Evolutionary conservation across 1,140 invertebrate species (phyloP), one percentile per base, ranked within the genome.

Genomic region (Caenorhabditis brenneri): DNA sequence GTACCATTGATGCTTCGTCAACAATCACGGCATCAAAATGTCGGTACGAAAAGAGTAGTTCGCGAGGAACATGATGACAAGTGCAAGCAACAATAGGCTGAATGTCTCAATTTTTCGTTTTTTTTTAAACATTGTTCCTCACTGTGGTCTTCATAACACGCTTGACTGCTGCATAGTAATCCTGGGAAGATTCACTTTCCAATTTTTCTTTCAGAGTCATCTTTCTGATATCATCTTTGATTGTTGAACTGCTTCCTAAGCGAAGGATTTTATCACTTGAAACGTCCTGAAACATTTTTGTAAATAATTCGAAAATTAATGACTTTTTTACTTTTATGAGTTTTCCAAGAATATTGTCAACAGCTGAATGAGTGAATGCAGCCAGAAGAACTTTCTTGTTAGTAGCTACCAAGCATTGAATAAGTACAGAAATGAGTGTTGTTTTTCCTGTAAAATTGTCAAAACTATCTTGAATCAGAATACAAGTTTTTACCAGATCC

Each of bases 331-430:
- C 74, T 16, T 81, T 55, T 27, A 24, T 31, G 4, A 82, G 29
- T 58, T 85, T 85, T 36, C 27, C 27, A 12, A 85, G 24, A 33
- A 85, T 55, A 49, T 81, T 85, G 48, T 85, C 80, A 27, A 85
- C 84, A 24, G 84, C 84, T 27, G 84, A 85, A 27, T 85, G 81
- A 46, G 84, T 85, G 31, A 84, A 85, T 22, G 84, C 58, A 27
- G 80, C 58, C 12, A 85, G 36, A 46, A 85, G 80, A 3, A 82
- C 80, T 10, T 51, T 74, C 15, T 55, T 36, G n/a, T 80, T 80
- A 27, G 46, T 39, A 33, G 58, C 84, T 10, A 85, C 49, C 29
- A 85, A 12, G 29, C 79, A 85, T 39, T 33, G 58, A 58, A 85
- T 69, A 16, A 85, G 80, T 42, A 81, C 79, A 42, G 80, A 82